These are phyloP conservation scores for Trachops cirrhosus DNA, from an alignment of 2,797 vertebrate genomes.

Conservation along the genomic window DNA sequence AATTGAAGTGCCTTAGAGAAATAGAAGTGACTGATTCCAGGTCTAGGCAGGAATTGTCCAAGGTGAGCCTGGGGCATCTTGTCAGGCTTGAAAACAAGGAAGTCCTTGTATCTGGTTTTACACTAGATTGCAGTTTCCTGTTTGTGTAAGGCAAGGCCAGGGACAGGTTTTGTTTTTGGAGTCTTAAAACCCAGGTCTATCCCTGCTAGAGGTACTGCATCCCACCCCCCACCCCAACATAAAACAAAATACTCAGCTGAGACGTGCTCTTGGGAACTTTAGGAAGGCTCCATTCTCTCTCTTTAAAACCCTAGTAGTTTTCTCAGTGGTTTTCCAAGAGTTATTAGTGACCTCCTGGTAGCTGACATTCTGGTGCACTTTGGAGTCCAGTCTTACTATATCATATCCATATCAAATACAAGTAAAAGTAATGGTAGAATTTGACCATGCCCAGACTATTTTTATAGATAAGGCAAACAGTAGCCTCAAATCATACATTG, in stretches of 20 bases:
- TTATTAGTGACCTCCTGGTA: neutral
- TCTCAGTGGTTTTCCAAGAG: neutral
- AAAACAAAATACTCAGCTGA: neutral
- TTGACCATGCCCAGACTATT: neutral
- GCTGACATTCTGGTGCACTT: neutral
- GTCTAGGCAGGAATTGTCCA: neutral
- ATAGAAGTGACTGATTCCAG: neutral
- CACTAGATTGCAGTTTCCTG: neutral
- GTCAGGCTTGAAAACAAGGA: neutral
- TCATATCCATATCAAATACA: neutral
- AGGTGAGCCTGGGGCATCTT: neutral
- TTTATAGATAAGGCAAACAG: neutral
- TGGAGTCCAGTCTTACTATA: neutral
- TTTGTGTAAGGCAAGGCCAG: neutral
- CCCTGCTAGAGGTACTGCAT: neutral
- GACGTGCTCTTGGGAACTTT: neutral
- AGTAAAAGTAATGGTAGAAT: neutral
- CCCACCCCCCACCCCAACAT: fast-evolving
- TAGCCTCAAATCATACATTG: neutral
- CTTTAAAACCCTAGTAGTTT: neutral
- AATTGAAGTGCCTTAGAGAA: neutral
- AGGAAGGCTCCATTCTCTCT: neutral
- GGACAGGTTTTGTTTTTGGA: neutral
- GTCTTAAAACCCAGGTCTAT: neutral
- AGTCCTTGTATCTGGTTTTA: neutral